Percentiles rank a stretch among this genome's conserved stretches.
These are phyloP conservation scores for Myotis davidii DNA, from an alignment of 2,113 vertebrate genomes.

Conservation along the genomic window DNA sequence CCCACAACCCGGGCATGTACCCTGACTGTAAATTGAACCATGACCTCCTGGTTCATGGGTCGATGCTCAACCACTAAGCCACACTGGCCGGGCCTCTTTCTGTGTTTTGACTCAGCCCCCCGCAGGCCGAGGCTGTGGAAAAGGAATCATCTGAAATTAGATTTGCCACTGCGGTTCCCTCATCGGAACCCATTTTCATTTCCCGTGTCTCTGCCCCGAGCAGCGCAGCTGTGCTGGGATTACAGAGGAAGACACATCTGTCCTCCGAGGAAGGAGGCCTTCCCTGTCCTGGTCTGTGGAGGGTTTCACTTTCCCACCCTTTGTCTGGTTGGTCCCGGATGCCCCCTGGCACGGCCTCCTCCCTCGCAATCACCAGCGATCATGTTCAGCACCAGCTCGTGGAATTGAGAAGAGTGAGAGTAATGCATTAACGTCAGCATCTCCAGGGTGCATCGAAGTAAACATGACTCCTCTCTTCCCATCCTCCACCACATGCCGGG, in stretches of 20 bases:
- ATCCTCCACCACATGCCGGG: fast-evolving
- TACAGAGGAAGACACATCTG: conserved; percentile 73
- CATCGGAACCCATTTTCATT: conserved; percentile 78
- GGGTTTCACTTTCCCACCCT: conserved; percentile 75
- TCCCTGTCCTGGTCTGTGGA: conserved; percentile 74
- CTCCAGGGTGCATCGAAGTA: not conserved
- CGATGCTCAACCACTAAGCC: too few relatives aligned
- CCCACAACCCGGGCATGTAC: too few relatives aligned
- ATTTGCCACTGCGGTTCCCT: conserved; percentile 73
- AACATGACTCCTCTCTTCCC: not conserved
- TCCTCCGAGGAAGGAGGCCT: conserved; percentile 54
- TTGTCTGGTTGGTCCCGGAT: conserved; percentile 57
- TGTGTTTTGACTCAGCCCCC: conserved; percentile 60
- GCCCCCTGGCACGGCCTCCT: conserved; percentile 6
- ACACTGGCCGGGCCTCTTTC: not conserved
- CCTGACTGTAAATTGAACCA: too few relatives aligned
- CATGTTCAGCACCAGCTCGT: conserved; percentile 39
- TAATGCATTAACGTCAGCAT: not conserved
- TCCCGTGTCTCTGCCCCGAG: conserved; percentile 68
- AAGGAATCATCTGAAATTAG: conserved; percentile 71
- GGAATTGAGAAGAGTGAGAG: not conserved
- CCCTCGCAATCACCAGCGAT: conserved; percentile 63
- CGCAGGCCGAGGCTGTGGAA: conserved; percentile 69
- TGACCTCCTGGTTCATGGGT: too few relatives aligned
- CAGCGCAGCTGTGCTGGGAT: conserved; percentile 81